phyloP scores from a whole-genome alignment of 2,113 vertebrate species.

The Albula goreensis region DNA sequence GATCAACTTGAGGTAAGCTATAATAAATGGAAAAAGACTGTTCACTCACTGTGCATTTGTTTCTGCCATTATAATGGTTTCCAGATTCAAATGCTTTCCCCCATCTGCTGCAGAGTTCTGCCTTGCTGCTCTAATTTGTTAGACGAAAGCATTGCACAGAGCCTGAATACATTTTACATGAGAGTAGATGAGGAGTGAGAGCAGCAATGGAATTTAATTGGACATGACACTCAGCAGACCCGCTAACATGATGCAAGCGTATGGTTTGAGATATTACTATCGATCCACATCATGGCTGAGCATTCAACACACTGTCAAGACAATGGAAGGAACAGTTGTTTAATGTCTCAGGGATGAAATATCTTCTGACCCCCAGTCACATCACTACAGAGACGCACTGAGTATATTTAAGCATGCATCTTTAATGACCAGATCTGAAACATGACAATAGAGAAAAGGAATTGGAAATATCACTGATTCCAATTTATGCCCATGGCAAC shows the following conservation, averaged over 20 bases:
- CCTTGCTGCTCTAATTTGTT: constrained; percentile 30
- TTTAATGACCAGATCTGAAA: neutral
- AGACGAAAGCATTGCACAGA: constrained; percentile 33
- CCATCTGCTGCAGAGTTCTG: constrained; percentile 32
- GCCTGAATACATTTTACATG: constrained; percentile 41
- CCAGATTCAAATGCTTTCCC: constrained; percentile 1
- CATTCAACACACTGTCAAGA: constrained; percentile 15
- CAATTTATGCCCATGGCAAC: too few relatives aligned
- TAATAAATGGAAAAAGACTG: constrained; percentile 13
- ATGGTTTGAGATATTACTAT: constrained; percentile 30
- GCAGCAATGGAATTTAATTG: constrained; percentile 58
- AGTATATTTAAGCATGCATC: neutral
- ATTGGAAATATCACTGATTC: neutral
- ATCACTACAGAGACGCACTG: neutral
- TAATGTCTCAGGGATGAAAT: neutral
- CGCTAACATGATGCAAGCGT: constrained; percentile 39
- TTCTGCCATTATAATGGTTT: constrained; percentile 22
- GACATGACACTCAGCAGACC: constrained; percentile 45
- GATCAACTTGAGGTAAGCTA: constrained; percentile 42
- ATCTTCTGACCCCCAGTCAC: neutral
- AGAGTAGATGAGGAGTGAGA: constrained; percentile 27
- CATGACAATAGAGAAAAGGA: neutral
- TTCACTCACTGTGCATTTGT: constrained; percentile 4
- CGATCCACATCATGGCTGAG: constrained; percentile 34
- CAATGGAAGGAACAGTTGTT: neutral